Percentiles rank a stretch among this genome's conserved stretches.
These are phyloP conservation scores for Perizoma flavofasciatum DNA, from an alignment of 2,888 invertebrate genomes.

Conservation along the genomic window DNA sequence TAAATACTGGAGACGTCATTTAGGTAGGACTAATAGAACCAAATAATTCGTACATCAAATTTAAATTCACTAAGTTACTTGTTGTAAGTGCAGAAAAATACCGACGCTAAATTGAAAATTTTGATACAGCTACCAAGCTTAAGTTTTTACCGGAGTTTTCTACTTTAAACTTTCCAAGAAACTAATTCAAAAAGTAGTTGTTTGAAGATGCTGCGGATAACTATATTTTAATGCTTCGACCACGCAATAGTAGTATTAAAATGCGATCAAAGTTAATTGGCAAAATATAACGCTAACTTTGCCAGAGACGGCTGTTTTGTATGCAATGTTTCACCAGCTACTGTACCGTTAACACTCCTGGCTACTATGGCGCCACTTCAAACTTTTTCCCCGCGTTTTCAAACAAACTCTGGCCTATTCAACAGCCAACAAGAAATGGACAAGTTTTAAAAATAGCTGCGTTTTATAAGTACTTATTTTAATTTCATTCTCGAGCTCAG, in stretches of 20 bases:
- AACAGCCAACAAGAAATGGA: slow-evolving; percentile 43
- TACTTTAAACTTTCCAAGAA: slow-evolving; percentile 36
- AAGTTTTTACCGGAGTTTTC: slow-evolving; percentile 26
- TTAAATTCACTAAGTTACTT: no score
- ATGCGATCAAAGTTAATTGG: slow-evolving; percentile 65
- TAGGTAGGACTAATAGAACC: no score
- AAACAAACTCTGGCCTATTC: slow-evolving; percentile 44
- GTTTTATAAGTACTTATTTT: slow-evolving; percentile 36
- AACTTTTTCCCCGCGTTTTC: slow-evolving; percentile 56
- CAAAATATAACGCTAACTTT: slow-evolving; percentile 54
- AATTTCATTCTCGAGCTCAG: slow-evolving; percentile 25
- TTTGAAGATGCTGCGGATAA: slow-evolving; percentile 53
- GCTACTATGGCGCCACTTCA: slow-evolving; percentile 52
- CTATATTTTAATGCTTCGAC: slow-evolving; percentile 56
- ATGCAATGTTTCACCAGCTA: slow-evolving; percentile 55
- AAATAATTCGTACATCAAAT: no score
- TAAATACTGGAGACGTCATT: no score
- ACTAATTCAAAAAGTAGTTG: slow-evolving; percentile 59
- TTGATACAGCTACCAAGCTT: slow-evolving; percentile 33
- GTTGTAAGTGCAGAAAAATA: slow-evolving; percentile 1
- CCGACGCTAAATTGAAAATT: slow-evolving; percentile 26
- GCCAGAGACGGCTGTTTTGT: slow-evolving; percentile 60
- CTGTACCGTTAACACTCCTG: slow-evolving; percentile 51
- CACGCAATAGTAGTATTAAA: slow-evolving; percentile 58
- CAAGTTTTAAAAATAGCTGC: slow-evolving; percentile 43